Base-by-base conservation (phyloP, 2,888 invertebrate species). In the Mayetiola destructor region DNA sequence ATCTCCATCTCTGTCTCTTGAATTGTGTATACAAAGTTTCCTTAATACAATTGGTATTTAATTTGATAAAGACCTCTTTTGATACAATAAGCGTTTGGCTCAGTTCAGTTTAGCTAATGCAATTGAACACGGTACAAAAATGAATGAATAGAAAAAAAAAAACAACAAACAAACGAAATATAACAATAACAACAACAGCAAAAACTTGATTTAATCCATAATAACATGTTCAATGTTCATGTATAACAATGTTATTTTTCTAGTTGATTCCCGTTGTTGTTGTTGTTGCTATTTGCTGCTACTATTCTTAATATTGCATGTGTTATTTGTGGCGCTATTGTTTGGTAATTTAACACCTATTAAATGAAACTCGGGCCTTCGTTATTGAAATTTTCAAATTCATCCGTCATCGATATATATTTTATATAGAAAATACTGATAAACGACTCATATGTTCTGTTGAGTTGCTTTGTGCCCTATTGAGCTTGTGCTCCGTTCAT, bases 301-400 rank as follows among this genome's bases (percentile, higher is more conserved):
- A n/a, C n/a, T n/a, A n/a, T n/a, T n/a, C n/a, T n/a, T n/a, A n/a
- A n/a, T n/a, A n/a, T n/a, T 48, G 48, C 48, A 23, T 48, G 27
- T n/a, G 23, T 48, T 16, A 27, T 16, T 27, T 48, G 48, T 48
- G 48, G 48, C 48, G 48, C 48, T 48, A 48, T 48, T 48, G 27
- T 48, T 48, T 27, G 27, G 48, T 48, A 48, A 48, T 48, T 48
- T 48, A 27, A 48, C 48, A 48, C 48, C 48, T 48, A 48, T 48
- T 48, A 48, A 48, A 48, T 27, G 48, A 27, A 48, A 48, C 48
- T 27, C 27, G 27, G 27, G 48, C 27, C 27, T 48, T 27, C 27
- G n/a, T 27, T 48, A 48, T 48, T 27, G 27, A 23, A 48, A 48
- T 48, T 27, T 27, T 48, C 48, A 48, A 48, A 27, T 48, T 27